Evolutionary conservation across 1,140 invertebrate genomes (phyloP).

Genomic region (Magallana angulata): DNA sequence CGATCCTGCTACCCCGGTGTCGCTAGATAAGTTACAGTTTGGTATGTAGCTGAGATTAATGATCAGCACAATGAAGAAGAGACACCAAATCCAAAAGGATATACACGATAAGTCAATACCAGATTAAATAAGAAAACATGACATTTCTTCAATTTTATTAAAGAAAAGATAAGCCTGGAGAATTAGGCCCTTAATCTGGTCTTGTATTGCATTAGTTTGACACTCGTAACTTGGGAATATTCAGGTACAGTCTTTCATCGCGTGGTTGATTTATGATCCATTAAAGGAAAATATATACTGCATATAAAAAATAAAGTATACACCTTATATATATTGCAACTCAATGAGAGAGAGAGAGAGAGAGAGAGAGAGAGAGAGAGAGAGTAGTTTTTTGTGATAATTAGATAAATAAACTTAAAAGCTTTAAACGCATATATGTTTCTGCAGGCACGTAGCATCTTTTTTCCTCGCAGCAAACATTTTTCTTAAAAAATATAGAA

Average conservation of each 20-base stretch:
- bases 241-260: not conserved
- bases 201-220: not conserved
- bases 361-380: too few relatives aligned
- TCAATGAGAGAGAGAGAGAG: not conserved
- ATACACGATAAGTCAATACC: conserved; percentile 12
- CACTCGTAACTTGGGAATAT: conserved; percentile 1
- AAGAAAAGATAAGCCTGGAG: conserved; percentile 10
- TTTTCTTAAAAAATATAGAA: too few relatives aligned
- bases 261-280: conserved; percentile 3
- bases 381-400: too few relatives aligned
- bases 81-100: not conserved
- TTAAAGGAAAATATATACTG: not conserved
- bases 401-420: too few relatives aligned
- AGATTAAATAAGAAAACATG: conserved; percentile 19
- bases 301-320: not conserved
- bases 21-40: not conserved
- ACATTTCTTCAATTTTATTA: conserved; percentile 33
- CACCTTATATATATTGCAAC: not conserved
- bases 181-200: conserved; percentile 7
- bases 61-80: not conserved
- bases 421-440: too few relatives aligned
- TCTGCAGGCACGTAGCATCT: too few relatives aligned
- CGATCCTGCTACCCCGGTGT: not conserved
- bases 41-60: not conserved
- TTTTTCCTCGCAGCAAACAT: too few relatives aligned